Evolutionary conservation across 2,797 vertebrate genomes (phyloP).

Genomic region (Toxotes lorentzi): DNA sequence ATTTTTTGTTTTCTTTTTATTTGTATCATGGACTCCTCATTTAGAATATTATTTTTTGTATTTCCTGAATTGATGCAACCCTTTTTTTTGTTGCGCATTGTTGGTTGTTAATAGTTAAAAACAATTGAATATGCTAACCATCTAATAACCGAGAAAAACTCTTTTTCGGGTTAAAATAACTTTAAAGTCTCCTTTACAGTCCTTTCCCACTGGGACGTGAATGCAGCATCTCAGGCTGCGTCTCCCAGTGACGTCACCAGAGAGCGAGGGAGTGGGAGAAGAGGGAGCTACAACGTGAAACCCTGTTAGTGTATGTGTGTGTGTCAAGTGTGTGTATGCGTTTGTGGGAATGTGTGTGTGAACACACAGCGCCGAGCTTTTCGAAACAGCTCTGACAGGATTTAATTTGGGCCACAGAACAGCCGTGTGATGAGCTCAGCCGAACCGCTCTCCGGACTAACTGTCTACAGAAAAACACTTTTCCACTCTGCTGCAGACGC

Average conservation of each 20-base stretch:
- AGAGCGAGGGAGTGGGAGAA: slow-evolving; percentile 4
- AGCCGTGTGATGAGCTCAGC: slow-evolving; percentile 3
- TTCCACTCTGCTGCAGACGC: slow-evolving; percentile 11
- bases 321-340: background rate
- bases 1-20: too few relatives aligned
- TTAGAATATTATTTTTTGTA: too few relatives aligned
- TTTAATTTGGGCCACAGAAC: slow-evolving; percentile 3
- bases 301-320: background rate
- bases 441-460: slow-evolving; percentile 7
- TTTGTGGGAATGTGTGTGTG: background rate
- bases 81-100: too few relatives aligned
- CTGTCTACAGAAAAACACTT: background rate
- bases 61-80: too few relatives aligned
- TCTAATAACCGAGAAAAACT: too few relatives aligned
- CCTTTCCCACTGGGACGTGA: slow-evolving; percentile 4
- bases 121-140: too few relatives aligned
- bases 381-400: slow-evolving; percentile 8
- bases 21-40: too few relatives aligned
- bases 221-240: slow-evolving; percentile 28
- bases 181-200: background rate
- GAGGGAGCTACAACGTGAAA: background rate
- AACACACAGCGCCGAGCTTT: background rate
- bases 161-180: background rate
- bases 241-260: slow-evolving; percentile 52
- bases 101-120: too few relatives aligned